phyloP scores from a whole-genome alignment of 2,113 vertebrate species.

The Agelaius tricolor region DNA sequence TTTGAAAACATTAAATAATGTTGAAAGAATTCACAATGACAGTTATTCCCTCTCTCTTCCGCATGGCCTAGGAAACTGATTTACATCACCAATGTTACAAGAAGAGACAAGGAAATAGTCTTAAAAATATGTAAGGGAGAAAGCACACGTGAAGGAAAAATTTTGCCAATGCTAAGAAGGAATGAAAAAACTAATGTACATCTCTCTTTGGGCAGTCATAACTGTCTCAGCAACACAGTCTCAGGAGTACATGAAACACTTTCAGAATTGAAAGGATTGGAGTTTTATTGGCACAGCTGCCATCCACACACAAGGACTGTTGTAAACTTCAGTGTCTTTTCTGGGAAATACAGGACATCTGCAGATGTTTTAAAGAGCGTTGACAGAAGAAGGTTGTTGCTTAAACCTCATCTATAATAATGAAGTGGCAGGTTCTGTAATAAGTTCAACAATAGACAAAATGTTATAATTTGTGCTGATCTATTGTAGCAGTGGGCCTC shows the following conservation, averaged over 20 bases:
- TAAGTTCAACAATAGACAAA: background rate
- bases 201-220: background rate
- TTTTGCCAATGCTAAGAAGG: background rate
- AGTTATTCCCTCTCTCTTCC: background rate
- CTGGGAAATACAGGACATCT: background rate
- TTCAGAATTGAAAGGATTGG: background rate
- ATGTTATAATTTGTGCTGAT: background rate
- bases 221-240: background rate
- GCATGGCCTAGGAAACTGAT: background rate
- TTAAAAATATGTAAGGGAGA: background rate
- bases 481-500: no score
- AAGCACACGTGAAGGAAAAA: background rate
- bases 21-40: background rate
- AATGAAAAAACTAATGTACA: background rate
- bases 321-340: slow-evolving; percentile 10
- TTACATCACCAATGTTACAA: background rate
- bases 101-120: background rate
- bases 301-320: background rate
- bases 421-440: background rate
- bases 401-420: background rate
- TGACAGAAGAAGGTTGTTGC: background rate
- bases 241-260: background rate
- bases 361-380: background rate
- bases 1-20: background rate
- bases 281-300: background rate